Base-by-base conservation (phyloP, 1,140 invertebrate genomes). In the Amphibalanus amphitrite region DNA sequence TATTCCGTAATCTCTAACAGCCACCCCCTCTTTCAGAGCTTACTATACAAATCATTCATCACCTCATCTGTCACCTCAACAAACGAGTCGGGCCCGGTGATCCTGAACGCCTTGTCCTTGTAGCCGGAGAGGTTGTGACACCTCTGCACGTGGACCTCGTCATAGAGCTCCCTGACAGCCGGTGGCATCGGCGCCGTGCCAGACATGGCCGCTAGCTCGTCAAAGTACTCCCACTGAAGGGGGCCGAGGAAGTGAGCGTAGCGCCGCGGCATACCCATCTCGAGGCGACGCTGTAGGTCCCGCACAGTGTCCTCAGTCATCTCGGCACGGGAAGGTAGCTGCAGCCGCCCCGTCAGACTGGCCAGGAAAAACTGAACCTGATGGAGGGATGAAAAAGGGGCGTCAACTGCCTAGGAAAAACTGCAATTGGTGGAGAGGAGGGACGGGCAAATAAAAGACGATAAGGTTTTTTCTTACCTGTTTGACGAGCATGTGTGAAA, bases 231-330 rank as follows among this genome's bases (percentile, higher is more conserved):
- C 77, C 81, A 85, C 84, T 87, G 83, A n/a, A 72, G 67, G 17
- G 1, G 82, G 79, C 88, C 88, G 85, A 91, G 86, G 82, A 86
- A 84, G 77, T 92, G 90, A 25, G 89, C 87, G 76, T 91, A 85
- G 28, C 84, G 80, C 67, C 83, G 83, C 6, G 83, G 82, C 69
- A 85, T 81, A 0, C 88, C 88, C 10, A 79, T 75, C 3, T 82
- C 76, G 26, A 82, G 81, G 40, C 84, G 80, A 13, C 81, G 78
- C 29, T 79, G 71, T 72, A 86, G 80, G 73, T 89, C 87, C 3
- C 81, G 73, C 40, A 84, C 78, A 72, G 85, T 86, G 69, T 89
- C 87, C 25, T 77, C 76, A 0, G 83, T 75, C 90, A 93, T 92
- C 74, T 85, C 80, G 69, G 86, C 81, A 69, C 81, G 80, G 0